Evolutionary conservation across 1,140 invertebrate genomes (phyloP), one percentile per base, ranked within the genome.

Genomic region (Bursaphelenchus mucronatus): DNA sequence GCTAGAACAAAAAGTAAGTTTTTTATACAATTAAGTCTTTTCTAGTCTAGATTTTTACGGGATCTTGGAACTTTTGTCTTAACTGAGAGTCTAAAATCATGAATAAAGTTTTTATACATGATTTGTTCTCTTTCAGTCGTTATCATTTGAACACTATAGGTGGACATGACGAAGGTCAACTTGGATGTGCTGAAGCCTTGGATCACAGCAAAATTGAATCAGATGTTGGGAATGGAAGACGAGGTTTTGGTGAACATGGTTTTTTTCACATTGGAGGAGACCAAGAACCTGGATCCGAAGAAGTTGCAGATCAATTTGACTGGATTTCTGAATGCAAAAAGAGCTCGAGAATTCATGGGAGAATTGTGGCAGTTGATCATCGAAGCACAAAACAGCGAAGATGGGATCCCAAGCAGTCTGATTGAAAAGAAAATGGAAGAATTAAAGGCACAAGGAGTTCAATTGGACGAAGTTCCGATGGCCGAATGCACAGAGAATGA

Each of bases 231-330:
- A 88, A 92, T 96, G 82, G 95, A 99, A 84, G 96, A 99, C 84
- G 93, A 96, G 83, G 94, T 99, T 13, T 88, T 99, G 52, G 89
- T 95, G 66, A 94, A 97, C 83, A 98, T 95, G 87, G 92, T 98
- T 66, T 94, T 95, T 85, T 97, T 96, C 84, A 94, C 97, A 84
- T 86, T 99, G 30, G 94, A 98, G 83, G 85, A 81, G 63, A 30
- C 30, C 30, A 80, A 82, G 73, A 82, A 84, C 85, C 92, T 94
- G 19, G 94, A 97, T 86, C 93, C 93, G 46, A 92, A 93, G 82
- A 91, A 94, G 83, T 97, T 99, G 89, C 95, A 98, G 86, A 98
- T 99, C 76, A 98, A 97, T 84, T 85, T 99, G 77, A 98, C 95
- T 45, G 96, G 96, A 10, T 99, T 99, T 83, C 84, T 99, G 39